A percentile compares a stretch with the other conserved stretches of the same genome.
Evolutionary conservation across 2,888 invertebrate genomes (phyloP).

Genomic region (Cerastoderma edule): DNA sequence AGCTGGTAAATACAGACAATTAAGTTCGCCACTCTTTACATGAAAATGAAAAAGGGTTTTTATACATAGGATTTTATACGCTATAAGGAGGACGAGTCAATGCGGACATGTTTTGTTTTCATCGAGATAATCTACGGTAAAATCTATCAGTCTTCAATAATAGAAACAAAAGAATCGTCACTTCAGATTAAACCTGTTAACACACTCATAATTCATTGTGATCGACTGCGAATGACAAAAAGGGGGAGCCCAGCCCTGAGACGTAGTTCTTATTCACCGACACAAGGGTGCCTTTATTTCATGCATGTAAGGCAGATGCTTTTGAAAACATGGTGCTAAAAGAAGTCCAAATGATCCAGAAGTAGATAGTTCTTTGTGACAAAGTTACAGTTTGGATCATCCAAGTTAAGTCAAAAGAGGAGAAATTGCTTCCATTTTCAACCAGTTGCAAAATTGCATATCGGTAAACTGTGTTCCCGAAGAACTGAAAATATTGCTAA

Average conservation of each 20-base stretch:
- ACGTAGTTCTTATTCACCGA: background rate
- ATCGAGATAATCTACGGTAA: background rate
- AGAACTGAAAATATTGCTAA: too few relatives aligned
- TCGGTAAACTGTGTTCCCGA: too few relatives aligned
- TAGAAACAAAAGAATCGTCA: constrained; percentile 3
- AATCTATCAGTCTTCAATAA: background rate
- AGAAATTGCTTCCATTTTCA: too few relatives aligned
- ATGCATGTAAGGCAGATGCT: background rate
- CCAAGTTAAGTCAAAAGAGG: too few relatives aligned
- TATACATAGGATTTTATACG: background rate
- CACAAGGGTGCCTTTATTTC: background rate
- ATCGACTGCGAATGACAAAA: too few relatives aligned
- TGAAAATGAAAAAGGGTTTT: too few relatives aligned
- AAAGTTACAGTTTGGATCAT: background rate
- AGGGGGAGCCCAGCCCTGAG: background rate
- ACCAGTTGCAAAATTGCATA: too few relatives aligned
- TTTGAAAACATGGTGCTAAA: background rate
- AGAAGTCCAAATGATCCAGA: background rate
- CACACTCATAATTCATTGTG: too few relatives aligned
- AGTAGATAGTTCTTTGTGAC: background rate
- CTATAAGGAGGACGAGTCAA: background rate
- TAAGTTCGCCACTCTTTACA: too few relatives aligned
- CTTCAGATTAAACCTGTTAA: background rate
- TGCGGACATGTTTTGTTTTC: constrained; percentile 9
- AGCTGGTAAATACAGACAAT: too few relatives aligned